Base-by-base conservation (phyloP, 2,797 vertebrate species). In the Gorsachius magnificus region DNA sequence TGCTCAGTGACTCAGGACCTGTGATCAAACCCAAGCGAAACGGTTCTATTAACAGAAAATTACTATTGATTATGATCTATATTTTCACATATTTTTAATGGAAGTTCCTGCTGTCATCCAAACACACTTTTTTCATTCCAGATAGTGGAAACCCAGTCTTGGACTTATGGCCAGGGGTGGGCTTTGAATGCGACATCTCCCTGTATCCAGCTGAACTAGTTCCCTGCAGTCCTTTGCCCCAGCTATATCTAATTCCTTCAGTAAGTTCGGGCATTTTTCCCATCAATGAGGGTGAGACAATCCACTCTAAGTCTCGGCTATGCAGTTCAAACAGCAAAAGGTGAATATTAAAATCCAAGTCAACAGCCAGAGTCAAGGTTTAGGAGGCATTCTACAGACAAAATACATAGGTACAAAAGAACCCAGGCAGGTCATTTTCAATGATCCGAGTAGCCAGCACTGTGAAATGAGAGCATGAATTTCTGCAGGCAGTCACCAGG, bases 41-140 rank as follows among this genome's bases (percentile, higher is more conserved):
- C 0, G 1, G 19, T 76, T 63, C 28, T 72, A 11, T 50, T 46
- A 72, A 58, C 19, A 87, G 60, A 60, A 87, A 76, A 74, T 76
- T 15, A 5, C 28, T 75, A 16, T 60, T 74, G 51, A 63, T 87
- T 84, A 22, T 79, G 29, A 45, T n/a, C 29, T 69, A 4, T 68
- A 38, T 66, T 92, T 83, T 89, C 60, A 38, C 17, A 68, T 24
- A 26, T 90, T 89, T 91, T 78, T 50, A 88, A 35, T 54, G 16
- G 31, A 86, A 68, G 50, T 38, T 88, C 18, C 36, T 83, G 41
- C 20, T 1, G 1, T 53, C 29, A 60, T 25, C 31, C 25, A 66
- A 33, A 60, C 24, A 33, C 6, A 12, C 4, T 41, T 87, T 87
- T 82, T 76, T 63, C 25, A 33, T 26, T 13, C 38, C 50, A 45